Percentiles rank a stretch among this genome's conserved stretches.
Conservation (phyloP, 2,888 invertebrate genomes). For the Amphipoea oculea region DNA sequence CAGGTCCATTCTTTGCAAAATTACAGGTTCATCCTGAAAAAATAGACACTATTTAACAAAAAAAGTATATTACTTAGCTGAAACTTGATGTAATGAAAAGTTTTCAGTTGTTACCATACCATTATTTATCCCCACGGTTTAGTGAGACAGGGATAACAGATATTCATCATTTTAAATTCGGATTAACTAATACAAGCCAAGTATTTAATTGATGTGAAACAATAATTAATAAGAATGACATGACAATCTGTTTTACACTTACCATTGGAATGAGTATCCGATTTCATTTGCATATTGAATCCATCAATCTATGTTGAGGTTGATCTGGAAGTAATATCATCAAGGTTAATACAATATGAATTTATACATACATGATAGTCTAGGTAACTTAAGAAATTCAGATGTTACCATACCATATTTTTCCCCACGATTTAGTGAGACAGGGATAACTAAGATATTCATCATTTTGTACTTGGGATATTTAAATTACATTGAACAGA, state of each 20-base stretch:
- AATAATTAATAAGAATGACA: background rate
- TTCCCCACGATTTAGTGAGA: conserved; percentile 81
- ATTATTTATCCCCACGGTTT: conserved; percentile 79
- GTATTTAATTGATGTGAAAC: background rate
- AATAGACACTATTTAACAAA: background rate
- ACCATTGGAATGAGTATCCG: background rate
- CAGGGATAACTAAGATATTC: conserved; percentile 84
- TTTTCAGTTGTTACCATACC: conserved; percentile 81
- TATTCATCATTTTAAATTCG: conserved; percentile 74
- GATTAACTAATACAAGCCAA: background rate
- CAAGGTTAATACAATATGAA: background rate
- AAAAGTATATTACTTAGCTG: background rate
- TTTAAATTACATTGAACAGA: background rate
- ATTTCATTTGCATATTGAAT: background rate
- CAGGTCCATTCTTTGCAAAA: background rate
- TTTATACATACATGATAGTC: background rate
- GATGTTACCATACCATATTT: conserved; percentile 81
- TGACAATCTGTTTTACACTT: conserved; percentile 3
- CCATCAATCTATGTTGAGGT: background rate
- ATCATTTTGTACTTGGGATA: conserved; percentile 68
- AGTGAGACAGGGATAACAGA: conserved; percentile 85
- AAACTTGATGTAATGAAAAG: background rate
- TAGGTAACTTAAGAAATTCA: conserved; percentile 58
- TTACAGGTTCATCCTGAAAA: conserved; percentile 22
- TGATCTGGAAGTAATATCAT: conserved; percentile 24